Conservation (phyloP, 92 coral and sea anemone genomes). For the Siderastrea siderea region DNA sequence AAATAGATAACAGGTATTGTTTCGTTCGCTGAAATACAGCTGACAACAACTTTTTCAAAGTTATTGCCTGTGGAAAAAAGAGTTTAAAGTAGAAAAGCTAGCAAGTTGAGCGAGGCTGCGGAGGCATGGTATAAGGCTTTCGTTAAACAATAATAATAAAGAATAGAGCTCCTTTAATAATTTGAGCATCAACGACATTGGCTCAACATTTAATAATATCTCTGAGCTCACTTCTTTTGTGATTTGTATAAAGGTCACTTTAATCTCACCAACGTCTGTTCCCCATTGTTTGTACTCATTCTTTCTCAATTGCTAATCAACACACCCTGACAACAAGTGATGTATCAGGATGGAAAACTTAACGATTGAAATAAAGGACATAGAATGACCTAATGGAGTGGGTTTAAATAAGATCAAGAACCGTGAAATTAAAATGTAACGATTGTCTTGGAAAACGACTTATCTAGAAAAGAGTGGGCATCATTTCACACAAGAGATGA, state of each 20-base stretch:
- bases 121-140: conserved; percentile 86
- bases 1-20: no score
- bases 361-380: background rate
- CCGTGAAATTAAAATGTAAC: background rate
- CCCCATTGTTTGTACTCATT: conserved; percentile 36
- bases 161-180: background rate
- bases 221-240: background rate
- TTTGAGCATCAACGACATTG: background rate
- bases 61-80: background rate
- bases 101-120: conserved; percentile 24
- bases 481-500: background rate
- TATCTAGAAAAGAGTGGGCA: background rate
- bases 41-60: background rate
- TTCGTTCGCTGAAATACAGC: background rate
- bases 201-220: background rate
- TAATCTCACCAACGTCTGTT: conserved; percentile 53
- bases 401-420: background rate
- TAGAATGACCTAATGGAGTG: background rate
- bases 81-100: background rate
- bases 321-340: background rate
- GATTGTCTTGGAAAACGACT: background rate
- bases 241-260: conserved; percentile 34
- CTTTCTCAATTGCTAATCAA: background rate
- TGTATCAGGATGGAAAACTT: background rate
- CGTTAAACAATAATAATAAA: conserved; percentile 7